Percentiles rank a stretch among this genome's conserved stretches.
Conservation (phyloP, 2,113 vertebrate species). For the Oplegnathus fasciatus region DNA sequence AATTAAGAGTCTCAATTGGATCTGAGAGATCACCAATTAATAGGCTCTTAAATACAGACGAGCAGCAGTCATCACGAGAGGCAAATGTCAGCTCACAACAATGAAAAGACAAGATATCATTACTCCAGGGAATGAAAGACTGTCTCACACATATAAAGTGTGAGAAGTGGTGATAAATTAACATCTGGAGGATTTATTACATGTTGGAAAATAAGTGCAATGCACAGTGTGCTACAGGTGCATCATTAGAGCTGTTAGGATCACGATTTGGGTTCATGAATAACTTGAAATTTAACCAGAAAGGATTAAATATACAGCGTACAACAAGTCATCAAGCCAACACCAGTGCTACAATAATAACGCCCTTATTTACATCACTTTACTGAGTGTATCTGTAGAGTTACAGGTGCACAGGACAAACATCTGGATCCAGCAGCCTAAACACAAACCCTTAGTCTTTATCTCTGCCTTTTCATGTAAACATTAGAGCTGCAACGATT, state of each 20-base stretch:
- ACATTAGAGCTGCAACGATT: too few relatives aligned
- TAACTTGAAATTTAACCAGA: not conserved
- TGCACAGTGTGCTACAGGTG: not conserved
- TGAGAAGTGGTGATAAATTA: too few relatives aligned
- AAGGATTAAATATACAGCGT: not conserved
- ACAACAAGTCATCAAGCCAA: not conserved
- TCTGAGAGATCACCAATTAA: conserved; percentile 27
- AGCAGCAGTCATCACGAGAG: not conserved
- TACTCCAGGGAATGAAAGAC: not conserved
- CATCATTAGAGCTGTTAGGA: not conserved
- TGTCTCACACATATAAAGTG: not conserved
- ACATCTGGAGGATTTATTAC: too few relatives aligned
- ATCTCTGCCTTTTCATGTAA: too few relatives aligned
- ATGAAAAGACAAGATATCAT: conserved; percentile 12
- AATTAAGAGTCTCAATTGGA: conserved; percentile 35
- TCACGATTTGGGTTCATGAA: not conserved
- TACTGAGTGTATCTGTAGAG: too few relatives aligned
- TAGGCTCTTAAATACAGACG: conserved; percentile 12
- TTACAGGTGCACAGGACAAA: too few relatives aligned
- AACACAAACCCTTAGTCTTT: too few relatives aligned
- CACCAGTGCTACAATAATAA: not conserved
- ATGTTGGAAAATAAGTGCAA: too few relatives aligned
- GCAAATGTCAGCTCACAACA: not conserved
- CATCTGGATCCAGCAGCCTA: too few relatives aligned
- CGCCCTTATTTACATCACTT: not conserved